These are phyloP conservation scores for Heteronetta atricapilla DNA, from an alignment of 2,113 vertebrate species.

Conservation along the genomic window DNA sequence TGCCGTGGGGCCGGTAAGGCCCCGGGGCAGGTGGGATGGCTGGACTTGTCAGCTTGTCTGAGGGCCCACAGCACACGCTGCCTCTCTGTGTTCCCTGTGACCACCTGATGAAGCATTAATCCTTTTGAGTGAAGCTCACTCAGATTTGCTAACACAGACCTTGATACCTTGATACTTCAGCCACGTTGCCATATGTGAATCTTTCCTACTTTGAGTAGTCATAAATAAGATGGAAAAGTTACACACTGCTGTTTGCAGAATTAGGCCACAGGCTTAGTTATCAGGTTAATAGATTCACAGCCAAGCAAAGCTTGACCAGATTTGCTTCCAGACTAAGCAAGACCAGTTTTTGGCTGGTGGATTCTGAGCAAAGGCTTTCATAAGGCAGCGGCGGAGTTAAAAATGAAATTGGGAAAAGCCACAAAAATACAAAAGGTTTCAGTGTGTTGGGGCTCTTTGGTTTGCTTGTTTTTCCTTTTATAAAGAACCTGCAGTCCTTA, in stretches of 20 bases:
- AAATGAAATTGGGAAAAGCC: not conserved
- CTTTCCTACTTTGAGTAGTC: not conserved
- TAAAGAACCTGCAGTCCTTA: not conserved
- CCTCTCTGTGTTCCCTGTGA: not conserved
- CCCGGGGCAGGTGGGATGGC: not conserved
- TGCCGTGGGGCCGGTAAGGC: not conserved
- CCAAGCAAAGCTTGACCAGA: not conserved
- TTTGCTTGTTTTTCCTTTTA: not conserved
- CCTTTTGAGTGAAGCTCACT: not conserved
- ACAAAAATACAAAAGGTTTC: not conserved
- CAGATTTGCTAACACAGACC: not conserved
- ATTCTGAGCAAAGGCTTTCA: not conserved
- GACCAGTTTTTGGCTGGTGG: not conserved
- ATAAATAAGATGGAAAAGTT: not conserved
- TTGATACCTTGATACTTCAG: not conserved
- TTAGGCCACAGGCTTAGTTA: not conserved
- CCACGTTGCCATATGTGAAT: not conserved
- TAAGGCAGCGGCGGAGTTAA: not conserved
- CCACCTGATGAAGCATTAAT: not conserved
- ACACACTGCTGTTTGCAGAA: not conserved
- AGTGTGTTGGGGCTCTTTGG: not conserved
- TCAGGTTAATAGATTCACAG: not conserved
- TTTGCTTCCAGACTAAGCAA: not conserved
- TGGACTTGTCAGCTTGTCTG: not conserved
- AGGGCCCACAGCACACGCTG: not conserved